Base-by-base conservation (phyloP, 2,113 vertebrate genomes). In the Hippolais icterina region DNA sequence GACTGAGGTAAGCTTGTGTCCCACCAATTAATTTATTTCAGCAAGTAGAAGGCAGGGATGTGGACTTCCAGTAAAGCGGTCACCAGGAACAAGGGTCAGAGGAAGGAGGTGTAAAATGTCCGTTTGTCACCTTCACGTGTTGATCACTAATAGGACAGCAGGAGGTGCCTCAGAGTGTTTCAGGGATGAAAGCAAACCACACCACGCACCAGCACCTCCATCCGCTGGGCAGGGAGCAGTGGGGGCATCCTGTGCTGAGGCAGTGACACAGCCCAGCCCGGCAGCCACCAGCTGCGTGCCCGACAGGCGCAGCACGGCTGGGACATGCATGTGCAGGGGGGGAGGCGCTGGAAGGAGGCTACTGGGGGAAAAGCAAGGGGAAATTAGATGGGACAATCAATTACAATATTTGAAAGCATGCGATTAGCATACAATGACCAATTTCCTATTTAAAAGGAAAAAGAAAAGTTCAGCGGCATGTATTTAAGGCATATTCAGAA, bases 301-400 rank as follows among this genome's bases (percentile, higher is more conserved):
- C 6, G 0, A 8, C 42, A 42, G 60, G 31, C 66, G 39, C 56
- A 1, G 77, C 44, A 27, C 1, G 0, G 1, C 0, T 3, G 1
- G 54, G 17, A 41, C 47, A 13, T 1, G 20, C 37, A 0, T 29
- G 68, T 19, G 35, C 8, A 10, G 23, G 24, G 23, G 24, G 54
- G 44, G 20, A 86, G 53, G 61, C 19, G 24, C 31, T 88, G 72
- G 23, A 46, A 68, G 50, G 61, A 72, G 72, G 27, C 64, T 29
- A 12, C 59, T 29, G 21, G 37, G 50, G 9, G 7, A 88, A 90
- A 84, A 71, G 50, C 81, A n/a, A 87, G 27, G 76, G 83, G 86
- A 97, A 95, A 81, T 14, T 27, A 21, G 86, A 88, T 18, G 85
- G 71, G 50, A 69, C 69, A 49, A 95, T 81, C 72, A 20, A 80